A percentile compares a stretch with the other conserved stretches of the same genome.
These are phyloP conservation scores for Drosophila pruinosa DNA, from an alignment of 1,140 invertebrate species.

Conservation along the genomic window DNA sequence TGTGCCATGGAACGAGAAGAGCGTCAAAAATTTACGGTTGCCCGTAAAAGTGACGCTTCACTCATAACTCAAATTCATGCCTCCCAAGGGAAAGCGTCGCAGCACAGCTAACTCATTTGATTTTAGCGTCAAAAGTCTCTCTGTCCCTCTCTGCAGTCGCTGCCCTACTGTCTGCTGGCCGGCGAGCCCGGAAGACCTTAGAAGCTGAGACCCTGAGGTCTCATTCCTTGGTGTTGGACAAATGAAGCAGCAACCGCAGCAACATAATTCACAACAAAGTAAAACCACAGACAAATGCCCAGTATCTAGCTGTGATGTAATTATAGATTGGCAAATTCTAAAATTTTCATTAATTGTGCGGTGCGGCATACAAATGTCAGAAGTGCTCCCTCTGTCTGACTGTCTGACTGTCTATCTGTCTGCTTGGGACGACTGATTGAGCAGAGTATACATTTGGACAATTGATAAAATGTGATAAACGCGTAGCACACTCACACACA, in stretches of 20 bases:
- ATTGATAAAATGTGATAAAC: slow-evolving; percentile 81
- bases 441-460: slow-evolving; percentile 72
- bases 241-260: slow-evolving; percentile 76
- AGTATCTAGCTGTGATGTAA: slow-evolving; percentile 55
- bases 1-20: not conserved
- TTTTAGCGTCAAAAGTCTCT: slow-evolving; percentile 32
- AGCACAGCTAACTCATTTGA: slow-evolving; percentile 67
- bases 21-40: slow-evolving; percentile 73
- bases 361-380: slow-evolving; percentile 51
- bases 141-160: not conserved
- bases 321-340: slow-evolving; percentile 80
- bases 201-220: not conserved
- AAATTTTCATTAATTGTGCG: slow-evolving; percentile 81
- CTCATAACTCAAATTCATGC: slow-evolving; percentile 80
- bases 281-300: slow-evolving; percentile 14
- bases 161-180: not conserved
- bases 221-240: slow-evolving; percentile 38
- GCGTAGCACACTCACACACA: slow-evolving; percentile 22
- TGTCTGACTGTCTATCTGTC: not conserved
- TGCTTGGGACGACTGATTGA: slow-evolving; percentile 62
- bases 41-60: slow-evolving; percentile 73
- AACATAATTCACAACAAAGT: slow-evolving; percentile 59
- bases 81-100: slow-evolving; percentile 60
- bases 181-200: not conserved
- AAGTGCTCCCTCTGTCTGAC: not conserved